Conservation (phyloP, 23 tunicate species). For the Aplidium turbinatum region DNA sequence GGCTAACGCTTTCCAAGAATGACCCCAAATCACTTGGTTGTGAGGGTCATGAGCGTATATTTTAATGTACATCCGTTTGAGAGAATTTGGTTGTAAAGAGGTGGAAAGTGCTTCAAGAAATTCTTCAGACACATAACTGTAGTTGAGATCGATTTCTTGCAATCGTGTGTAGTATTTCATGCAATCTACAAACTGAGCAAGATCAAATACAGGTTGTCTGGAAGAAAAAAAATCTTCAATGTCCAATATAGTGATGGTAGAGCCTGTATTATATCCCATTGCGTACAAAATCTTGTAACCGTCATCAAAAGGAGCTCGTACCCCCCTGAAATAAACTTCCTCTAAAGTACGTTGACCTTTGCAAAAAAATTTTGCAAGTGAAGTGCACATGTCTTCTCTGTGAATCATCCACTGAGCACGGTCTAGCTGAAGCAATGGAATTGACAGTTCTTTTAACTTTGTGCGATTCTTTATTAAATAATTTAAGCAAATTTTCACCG, state of each 20-base stretch:
- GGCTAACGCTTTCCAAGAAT: constrained; percentile 59
- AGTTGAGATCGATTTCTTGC: constrained; percentile 74
- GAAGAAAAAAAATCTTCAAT: constrained; percentile 69
- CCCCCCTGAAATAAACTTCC: constrained; percentile 66
- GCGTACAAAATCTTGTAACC: constrained; percentile 87
- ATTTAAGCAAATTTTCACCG: constrained; percentile 63
- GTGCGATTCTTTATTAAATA: constrained; percentile 51
- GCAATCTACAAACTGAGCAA: constrained; percentile 75
- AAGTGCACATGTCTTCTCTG: constrained; percentile 75
- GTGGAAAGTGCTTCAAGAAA: constrained; percentile 58
- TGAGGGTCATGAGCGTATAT: constrained; percentile 82
- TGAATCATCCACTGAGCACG: constrained; percentile 81
- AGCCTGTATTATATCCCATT: constrained; percentile 81
- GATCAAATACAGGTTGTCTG: constrained; percentile 62
- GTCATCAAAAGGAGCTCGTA: constrained; percentile 65
- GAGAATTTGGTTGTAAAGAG: constrained; percentile 33
- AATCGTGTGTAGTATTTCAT: constrained; percentile 64
- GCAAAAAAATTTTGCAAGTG: constrained; percentile 77
- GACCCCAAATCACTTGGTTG: constrained; percentile 74
- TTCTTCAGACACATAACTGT: constrained; percentile 85
- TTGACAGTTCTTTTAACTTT: constrained; percentile 50
- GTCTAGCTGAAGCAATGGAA: constrained; percentile 83
- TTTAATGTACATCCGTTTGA: constrained; percentile 59
- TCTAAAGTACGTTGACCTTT: constrained; percentile 74
- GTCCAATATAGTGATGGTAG: constrained; percentile 51